phyloP scores from a whole-genome alignment of 2,797 vertebrate genomes.

The Austrolebias charrua region DNA sequence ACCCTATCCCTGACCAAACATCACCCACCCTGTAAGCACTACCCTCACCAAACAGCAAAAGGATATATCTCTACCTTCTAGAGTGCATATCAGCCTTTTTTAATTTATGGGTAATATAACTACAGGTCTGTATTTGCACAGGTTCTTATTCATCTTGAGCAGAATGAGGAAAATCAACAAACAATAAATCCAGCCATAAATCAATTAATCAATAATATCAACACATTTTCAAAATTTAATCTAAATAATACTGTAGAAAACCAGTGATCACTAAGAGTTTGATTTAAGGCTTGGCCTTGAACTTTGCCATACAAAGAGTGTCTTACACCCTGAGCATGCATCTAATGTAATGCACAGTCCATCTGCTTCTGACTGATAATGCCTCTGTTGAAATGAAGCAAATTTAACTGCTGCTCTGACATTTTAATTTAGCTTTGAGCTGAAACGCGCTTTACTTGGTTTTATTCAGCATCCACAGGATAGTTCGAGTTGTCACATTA shows the following conservation, averaged over 20 bases:
- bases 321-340: constrained; percentile 14
- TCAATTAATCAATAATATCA: background rate
- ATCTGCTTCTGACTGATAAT: constrained; percentile 56
- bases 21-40: constrained; percentile 14
- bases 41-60: constrained; percentile 41
- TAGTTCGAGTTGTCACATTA: constrained; percentile 23
- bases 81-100: background rate
- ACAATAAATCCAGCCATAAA: background rate
- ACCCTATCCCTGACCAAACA: constrained; percentile 59
- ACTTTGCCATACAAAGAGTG: constrained; percentile 32
- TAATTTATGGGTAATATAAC: background rate
- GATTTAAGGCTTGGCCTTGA: constrained; percentile 25
- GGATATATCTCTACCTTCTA: constrained; percentile 15
- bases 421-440: constrained; percentile 34
- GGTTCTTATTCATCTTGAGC: constrained; percentile 14
- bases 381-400: constrained; percentile 40
- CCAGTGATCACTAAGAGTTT: constrained; percentile 27
- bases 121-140: background rate
- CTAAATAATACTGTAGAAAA: constrained; percentile 16
- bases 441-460: constrained; percentile 22
- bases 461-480: constrained; percentile 27
- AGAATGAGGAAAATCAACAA: background rate
- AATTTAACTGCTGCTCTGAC: constrained; percentile 33
- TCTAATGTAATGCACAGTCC: constrained; percentile 28
- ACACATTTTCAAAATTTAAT: no score